phyloP scores from a whole-genome alignment of 2,113 vertebrate genomes.

The Gopherus evgoodei region DNA sequence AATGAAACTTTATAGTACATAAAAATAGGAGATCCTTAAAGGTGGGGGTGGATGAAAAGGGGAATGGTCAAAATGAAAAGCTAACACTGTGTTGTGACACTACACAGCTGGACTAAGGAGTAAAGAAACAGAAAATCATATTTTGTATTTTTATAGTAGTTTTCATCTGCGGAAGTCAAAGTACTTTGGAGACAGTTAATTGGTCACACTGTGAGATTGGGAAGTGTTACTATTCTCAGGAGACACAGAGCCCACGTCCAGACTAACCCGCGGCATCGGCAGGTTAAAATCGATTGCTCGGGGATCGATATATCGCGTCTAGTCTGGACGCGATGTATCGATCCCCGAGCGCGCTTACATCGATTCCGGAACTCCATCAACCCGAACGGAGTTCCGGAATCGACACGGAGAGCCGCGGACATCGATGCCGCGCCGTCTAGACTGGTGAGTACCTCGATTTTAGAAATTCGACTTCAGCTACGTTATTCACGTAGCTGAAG shows the following conservation, averaged over 20 bases:
- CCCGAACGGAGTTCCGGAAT: no score
- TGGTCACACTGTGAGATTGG: neutral
- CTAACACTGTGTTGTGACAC: neutral
- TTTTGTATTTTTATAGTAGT: conserved; percentile 4
- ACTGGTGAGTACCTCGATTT: no score
- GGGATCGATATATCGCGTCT: no score
- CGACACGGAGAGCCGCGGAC: no score
- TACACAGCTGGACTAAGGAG: conserved; percentile 24
- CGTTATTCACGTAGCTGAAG: no score
- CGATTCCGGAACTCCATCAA: no score
- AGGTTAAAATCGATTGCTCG: no score
- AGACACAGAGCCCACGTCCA: neutral
- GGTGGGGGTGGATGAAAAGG: neutral
- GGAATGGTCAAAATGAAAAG: conserved; percentile 40
- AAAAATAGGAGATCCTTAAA: neutral
- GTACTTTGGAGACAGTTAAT: neutral
- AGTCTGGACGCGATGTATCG: no score
- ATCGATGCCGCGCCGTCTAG: no score
- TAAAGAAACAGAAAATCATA: conserved; percentile 31
- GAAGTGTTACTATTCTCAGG: neutral
- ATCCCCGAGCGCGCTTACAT: no score
- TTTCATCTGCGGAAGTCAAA: conserved; percentile 15
- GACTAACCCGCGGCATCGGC: no score
- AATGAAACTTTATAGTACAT: conserved; percentile 19
- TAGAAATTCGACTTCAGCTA: no score